phyloP scores from a whole-genome alignment of 2,113 vertebrate genomes.

The Copsychus sechellarum region DNA sequence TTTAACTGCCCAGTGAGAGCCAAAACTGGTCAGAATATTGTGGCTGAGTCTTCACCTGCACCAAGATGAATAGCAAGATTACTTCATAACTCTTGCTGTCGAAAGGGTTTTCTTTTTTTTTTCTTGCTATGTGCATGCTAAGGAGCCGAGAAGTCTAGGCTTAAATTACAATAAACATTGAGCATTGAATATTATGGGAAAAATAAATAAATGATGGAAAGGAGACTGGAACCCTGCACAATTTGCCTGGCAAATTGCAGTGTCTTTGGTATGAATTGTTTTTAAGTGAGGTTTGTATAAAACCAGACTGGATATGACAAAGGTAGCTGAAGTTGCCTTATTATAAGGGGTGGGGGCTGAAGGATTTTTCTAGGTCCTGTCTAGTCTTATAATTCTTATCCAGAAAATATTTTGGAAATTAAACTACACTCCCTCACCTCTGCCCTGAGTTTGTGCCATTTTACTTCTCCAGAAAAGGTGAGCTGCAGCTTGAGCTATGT shows the following conservation, averaged over 20 bases:
- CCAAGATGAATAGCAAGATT: background rate
- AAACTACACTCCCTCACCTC: background rate
- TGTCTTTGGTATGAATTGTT: background rate
- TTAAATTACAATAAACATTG: background rate
- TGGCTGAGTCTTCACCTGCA: background rate
- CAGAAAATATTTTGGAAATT: background rate
- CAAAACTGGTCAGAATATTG: background rate
- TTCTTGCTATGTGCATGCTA: accelerated
- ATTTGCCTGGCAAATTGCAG: background rate
- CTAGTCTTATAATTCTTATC: background rate
- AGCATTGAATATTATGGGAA: background rate
- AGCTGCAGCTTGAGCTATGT: background rate
- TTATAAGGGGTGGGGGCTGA: background rate
- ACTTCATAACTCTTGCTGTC: background rate
- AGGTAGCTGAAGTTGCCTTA: background rate
- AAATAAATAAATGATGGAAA: background rate
- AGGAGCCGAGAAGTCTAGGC: accelerated
- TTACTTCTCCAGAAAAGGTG: background rate
- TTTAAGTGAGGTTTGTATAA: background rate
- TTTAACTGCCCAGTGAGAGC: background rate
- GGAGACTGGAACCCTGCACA: background rate
- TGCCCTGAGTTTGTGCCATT: background rate
- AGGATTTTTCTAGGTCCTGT: background rate
- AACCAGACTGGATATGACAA: background rate
- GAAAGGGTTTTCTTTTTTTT: background rate